Percentiles rank a stretch among this genome's conserved stretches.
phyloP scores from a whole-genome alignment of 2,888 invertebrate species.

The Hoplodrina ambigua region DNA sequence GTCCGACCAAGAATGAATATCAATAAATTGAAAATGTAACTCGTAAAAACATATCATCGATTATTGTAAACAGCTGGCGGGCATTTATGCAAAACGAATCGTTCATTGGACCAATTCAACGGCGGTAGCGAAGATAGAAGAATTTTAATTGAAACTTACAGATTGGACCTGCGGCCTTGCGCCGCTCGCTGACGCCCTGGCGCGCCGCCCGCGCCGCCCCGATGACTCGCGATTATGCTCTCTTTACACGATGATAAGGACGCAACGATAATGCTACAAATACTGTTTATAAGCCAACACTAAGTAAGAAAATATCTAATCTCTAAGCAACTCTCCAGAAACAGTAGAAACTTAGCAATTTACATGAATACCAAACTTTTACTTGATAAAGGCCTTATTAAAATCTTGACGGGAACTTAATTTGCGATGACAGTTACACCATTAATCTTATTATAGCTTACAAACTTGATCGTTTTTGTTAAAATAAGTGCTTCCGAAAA shows the following conservation, averaged over 20 bases:
- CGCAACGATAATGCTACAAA: constrained; percentile 27
- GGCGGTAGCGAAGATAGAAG: constrained; percentile 83
- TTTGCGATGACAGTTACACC: constrained; percentile 83
- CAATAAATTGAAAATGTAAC: constrained; percentile 88
- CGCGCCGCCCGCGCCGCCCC: constrained; percentile 32
- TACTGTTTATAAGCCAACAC: constrained; percentile 13
- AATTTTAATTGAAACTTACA: constrained; percentile 80
- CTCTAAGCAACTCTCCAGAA: constrained; percentile 13
- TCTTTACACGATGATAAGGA: constrained; percentile 33
- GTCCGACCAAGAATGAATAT: constrained; percentile 85
- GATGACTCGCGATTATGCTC: constrained; percentile 41
- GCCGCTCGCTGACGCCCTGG: constrained; percentile 31
- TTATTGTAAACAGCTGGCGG: constrained; percentile 90
- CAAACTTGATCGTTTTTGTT: constrained; percentile 68
- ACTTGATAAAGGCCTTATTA: constrained; percentile 83
- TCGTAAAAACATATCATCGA: constrained; percentile 89
- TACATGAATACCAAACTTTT: constrained; percentile 80
- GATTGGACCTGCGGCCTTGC: constrained; percentile 63
- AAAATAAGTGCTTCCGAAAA: constrained; percentile 67
- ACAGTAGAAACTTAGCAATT: constrained; percentile 79
- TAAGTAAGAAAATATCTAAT: background rate
- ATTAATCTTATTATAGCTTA: constrained; percentile 82
- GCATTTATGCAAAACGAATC: constrained; percentile 88
- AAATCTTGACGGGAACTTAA: constrained; percentile 85
- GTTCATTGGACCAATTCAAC: constrained; percentile 85